Evolutionary conservation across 92 coral and sea anemone genomes (phyloP).

Genomic region (Zoanthus sansibaricus): DNA sequence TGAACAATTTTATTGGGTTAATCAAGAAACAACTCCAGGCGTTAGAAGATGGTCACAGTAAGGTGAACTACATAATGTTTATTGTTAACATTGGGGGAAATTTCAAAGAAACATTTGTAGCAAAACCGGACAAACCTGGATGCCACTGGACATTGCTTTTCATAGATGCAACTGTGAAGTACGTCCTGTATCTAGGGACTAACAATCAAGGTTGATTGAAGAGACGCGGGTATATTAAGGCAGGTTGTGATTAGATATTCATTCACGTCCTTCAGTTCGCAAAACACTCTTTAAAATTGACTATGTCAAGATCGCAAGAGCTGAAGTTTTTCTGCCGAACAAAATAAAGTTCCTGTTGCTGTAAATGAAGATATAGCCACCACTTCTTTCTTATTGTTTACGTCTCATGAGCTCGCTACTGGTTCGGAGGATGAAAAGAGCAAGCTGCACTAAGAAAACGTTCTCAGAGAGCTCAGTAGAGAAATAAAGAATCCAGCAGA

Average conservation of each 20-base stretch:
- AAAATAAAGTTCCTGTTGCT: background rate
- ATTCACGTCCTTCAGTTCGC: conserved; percentile 12
- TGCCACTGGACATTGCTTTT: too few relatives aligned
- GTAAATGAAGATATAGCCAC: conserved; percentile 20
- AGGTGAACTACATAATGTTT: too few relatives aligned
- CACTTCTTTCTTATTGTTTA: conserved; percentile 1
- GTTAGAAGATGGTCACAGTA: too few relatives aligned
- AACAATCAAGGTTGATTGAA: background rate
- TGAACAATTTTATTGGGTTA: too few relatives aligned
- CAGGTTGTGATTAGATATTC: background rate
- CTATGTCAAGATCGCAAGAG: background rate
- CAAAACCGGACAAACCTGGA: too few relatives aligned
- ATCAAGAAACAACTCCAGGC: too few relatives aligned
- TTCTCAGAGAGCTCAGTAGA: too few relatives aligned
- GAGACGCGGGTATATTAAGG: background rate
- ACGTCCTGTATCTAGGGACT: background rate
- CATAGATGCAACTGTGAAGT: background rate
- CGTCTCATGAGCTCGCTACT: too few relatives aligned
- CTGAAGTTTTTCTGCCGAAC: background rate
- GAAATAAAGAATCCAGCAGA: background rate
- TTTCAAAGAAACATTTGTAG: too few relatives aligned
- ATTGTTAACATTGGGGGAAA: too few relatives aligned
- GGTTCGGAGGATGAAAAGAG: too few relatives aligned
- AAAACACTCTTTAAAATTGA: background rate
- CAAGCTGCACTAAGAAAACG: background rate